These are phyloP conservation scores for Hirtodrosophila duncani DNA, from an alignment of 2,888 invertebrate species.

Conservation along the genomic window DNA sequence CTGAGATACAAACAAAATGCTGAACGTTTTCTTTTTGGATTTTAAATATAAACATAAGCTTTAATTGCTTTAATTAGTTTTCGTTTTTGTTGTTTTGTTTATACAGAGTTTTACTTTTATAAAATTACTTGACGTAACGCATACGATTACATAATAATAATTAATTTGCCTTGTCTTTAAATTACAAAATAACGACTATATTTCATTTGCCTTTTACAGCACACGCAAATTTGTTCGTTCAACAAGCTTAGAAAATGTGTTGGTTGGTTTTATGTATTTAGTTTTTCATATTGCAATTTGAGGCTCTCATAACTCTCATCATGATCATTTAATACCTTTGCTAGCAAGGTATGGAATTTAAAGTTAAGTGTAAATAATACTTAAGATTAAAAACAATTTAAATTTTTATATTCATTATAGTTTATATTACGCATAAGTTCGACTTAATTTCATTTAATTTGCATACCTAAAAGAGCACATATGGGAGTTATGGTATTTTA, in stretches of 20 bases:
- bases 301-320: constrained; percentile 19
- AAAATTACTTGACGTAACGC: constrained; percentile 40
- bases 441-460: constrained; percentile 66
- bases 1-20: not conserved
- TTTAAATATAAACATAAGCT: constrained; percentile 33
- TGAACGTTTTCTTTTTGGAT: not conserved
- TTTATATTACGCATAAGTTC: constrained; percentile 61
- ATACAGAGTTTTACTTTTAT: constrained; percentile 48
- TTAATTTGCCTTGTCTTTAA: constrained; percentile 53
- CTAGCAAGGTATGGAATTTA: constrained; percentile 40
- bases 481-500: constrained; percentile 34
- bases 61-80: constrained; percentile 41
- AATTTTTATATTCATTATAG: constrained; percentile 35
- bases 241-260: constrained; percentile 32
- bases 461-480: constrained; percentile 63
- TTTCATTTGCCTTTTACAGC: constrained; percentile 68
- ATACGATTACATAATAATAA: constrained; percentile 42
- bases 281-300: constrained; percentile 57
- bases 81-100: constrained; percentile 27
- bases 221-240: constrained; percentile 43
- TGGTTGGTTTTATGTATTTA: constrained; percentile 28
- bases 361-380: constrained; percentile 60
- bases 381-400: constrained; percentile 68
- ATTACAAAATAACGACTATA: constrained; percentile 73
- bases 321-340: constrained; percentile 38